Conservation (phyloP, 2,888 invertebrate genomes). For the Coremacera marginata region DNA sequence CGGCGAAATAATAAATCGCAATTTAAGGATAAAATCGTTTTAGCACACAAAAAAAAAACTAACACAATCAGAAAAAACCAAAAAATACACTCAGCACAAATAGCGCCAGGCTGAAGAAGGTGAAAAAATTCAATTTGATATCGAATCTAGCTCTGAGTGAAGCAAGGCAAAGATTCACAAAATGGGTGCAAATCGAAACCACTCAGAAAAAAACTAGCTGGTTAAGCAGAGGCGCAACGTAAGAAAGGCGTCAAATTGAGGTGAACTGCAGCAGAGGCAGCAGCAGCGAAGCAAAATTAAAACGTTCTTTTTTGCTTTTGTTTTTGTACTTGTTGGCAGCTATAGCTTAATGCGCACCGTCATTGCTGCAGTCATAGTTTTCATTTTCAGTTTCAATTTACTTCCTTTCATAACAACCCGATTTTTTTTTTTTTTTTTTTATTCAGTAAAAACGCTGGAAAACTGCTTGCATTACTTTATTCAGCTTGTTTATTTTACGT, state of each 20-base stretch:
- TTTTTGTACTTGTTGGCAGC: not conserved
- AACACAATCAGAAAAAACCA: not conserved
- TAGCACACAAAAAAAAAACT: not conserved
- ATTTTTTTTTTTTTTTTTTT: not conserved
- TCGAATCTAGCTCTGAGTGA: not conserved
- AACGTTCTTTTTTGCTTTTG: not conserved
- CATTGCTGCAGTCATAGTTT: conserved; percentile 9
- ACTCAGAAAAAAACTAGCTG: too few relatives aligned
- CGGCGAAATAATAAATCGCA: not conserved
- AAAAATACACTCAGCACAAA: not conserved
- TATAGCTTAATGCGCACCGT: not conserved
- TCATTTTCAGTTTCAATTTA: not conserved
- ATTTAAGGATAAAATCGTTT: conserved; percentile 6
- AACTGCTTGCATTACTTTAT: conserved; percentile 8
- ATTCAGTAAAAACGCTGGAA: not conserved
- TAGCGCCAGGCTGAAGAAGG: not conserved
- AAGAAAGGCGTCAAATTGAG: too few relatives aligned
- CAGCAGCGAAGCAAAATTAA: not conserved
- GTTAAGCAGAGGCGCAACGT: too few relatives aligned
- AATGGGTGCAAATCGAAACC: not conserved
- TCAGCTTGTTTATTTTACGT: not conserved
- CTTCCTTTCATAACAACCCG: not conserved
- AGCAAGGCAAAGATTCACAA: too few relatives aligned
- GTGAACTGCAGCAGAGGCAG: too few relatives aligned
- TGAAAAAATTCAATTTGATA: conserved; percentile 10